phyloP scores from a whole-genome alignment of 1,140 invertebrate species.

The Rhizoglyphus robini region DNA sequence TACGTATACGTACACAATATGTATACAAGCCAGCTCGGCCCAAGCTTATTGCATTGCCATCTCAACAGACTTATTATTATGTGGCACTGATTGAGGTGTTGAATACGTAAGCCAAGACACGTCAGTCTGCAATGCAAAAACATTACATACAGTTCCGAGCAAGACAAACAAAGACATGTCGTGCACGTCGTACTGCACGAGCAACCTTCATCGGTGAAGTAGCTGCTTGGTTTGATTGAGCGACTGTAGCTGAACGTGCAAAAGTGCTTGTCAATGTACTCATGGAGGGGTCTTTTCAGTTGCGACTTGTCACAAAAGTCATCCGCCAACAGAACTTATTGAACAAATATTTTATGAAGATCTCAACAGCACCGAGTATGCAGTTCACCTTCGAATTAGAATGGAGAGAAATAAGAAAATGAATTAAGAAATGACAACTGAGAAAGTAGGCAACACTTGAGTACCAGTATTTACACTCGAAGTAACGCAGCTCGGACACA shows the following conservation, averaged over 20 bases:
- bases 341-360: slow-evolving; percentile 66
- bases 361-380: slow-evolving; percentile 88
- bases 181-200: no score
- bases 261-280: slow-evolving; percentile 27
- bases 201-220: no score
- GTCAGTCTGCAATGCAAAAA: no score
- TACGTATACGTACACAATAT: no score
- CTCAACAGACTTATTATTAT: no score
- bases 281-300: slow-evolving; percentile 19
- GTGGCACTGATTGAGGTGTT: no score
- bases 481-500: slow-evolving; percentile 58
- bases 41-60: no score
- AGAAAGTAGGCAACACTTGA: slow-evolving; percentile 62
- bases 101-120: no score
- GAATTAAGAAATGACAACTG: slow-evolving; percentile 95
- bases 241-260: slow-evolving; percentile 21
- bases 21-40: no score
- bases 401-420: slow-evolving; percentile 96
- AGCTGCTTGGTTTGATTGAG: no score
- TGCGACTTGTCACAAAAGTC: slow-evolving; percentile 82
- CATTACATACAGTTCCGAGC: no score
- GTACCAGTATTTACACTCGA: slow-evolving; percentile 88
- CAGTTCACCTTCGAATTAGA: slow-evolving; percentile 83
- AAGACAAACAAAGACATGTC: no score
- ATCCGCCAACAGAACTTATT: slow-evolving; percentile 94